Evolutionary conservation across 1,140 invertebrate species (phyloP).

Genomic region (Ostrea edulis): DNA sequence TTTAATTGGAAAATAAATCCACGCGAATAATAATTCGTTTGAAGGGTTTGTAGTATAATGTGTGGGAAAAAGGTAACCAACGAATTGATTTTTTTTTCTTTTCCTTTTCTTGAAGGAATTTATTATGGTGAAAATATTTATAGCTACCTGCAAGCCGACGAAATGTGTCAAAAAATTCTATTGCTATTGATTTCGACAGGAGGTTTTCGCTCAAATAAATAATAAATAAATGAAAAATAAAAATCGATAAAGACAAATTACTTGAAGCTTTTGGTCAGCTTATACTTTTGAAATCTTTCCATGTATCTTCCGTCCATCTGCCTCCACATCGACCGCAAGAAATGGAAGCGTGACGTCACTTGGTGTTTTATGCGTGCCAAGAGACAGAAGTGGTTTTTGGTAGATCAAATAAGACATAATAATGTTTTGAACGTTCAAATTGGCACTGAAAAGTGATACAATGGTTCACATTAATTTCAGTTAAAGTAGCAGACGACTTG

Average conservation of each 20-base stretch:
- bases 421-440: slow-evolving; percentile 42
- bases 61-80: slow-evolving; percentile 30
- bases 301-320: slow-evolving; percentile 51
- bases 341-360: neutral
- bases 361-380: neutral
- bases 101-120: slow-evolving; percentile 44
- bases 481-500: slow-evolving; percentile 16
- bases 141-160: slow-evolving; percentile 53
- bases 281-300: slow-evolving; percentile 48
- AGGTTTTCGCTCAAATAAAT: slow-evolving; percentile 60
- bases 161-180: slow-evolving; percentile 61
- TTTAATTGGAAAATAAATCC: slow-evolving; percentile 45
- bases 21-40: slow-evolving; percentile 13
- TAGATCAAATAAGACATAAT: slow-evolving; percentile 46
- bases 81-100: slow-evolving; percentile 50
- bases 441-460: slow-evolving; percentile 43
- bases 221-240: slow-evolving; percentile 61
- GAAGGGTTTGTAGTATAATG: neutral
- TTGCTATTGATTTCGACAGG: slow-evolving; percentile 53
- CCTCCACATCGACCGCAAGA: neutral
- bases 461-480: neutral
- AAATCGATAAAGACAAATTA: slow-evolving; percentile 47
- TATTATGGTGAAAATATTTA: slow-evolving; percentile 54
- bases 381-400: slow-evolving; percentile 37
- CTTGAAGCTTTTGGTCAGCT: slow-evolving; percentile 41